These are phyloP conservation scores for Drosophila cognata DNA, from an alignment of 2,888 invertebrate species.

Conservation along the genomic window DNA sequence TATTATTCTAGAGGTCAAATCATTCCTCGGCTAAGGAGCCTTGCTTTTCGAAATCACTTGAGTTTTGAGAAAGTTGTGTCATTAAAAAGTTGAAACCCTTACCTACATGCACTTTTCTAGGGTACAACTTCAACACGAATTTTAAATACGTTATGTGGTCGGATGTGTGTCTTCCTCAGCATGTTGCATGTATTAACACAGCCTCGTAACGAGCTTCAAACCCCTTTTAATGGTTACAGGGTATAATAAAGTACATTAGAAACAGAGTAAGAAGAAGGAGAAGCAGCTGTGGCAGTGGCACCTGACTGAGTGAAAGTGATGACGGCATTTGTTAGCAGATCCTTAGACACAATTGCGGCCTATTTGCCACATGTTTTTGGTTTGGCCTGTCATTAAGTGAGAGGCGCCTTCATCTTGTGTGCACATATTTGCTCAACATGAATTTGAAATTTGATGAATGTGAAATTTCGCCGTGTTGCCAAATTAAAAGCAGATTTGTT, in stretches of 20 bases:
- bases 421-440: constrained; percentile 47
- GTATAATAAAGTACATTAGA: constrained; percentile 31
- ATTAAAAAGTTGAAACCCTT: too few relatives aligned
- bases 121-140: neutral
- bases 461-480: constrained; percentile 27
- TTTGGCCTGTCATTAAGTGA: constrained; percentile 50
- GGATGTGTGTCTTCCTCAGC: neutral
- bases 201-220: neutral
- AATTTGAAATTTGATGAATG: constrained; percentile 43
- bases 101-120: neutral
- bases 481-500: constrained; percentile 74
- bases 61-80: neutral
- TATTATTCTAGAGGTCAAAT: neutral
- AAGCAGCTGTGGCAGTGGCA: constrained; percentile 7
- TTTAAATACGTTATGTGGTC: neutral
- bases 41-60: neutral
- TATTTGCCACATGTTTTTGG: constrained; percentile 50
- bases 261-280: constrained; percentile 8
- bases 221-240: constrained; percentile 1
- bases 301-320: constrained; percentile 60
- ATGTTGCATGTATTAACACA: neutral
- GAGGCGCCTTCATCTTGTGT: neutral
- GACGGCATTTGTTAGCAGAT: constrained; percentile 61
- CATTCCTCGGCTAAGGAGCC: fast-evolving
- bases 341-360: constrained; percentile 41